Conservation (phyloP, 30 jellyfish, hydroid and myxozoan species). For the Aurelia aurita complex sp. Pacific region DNA sequence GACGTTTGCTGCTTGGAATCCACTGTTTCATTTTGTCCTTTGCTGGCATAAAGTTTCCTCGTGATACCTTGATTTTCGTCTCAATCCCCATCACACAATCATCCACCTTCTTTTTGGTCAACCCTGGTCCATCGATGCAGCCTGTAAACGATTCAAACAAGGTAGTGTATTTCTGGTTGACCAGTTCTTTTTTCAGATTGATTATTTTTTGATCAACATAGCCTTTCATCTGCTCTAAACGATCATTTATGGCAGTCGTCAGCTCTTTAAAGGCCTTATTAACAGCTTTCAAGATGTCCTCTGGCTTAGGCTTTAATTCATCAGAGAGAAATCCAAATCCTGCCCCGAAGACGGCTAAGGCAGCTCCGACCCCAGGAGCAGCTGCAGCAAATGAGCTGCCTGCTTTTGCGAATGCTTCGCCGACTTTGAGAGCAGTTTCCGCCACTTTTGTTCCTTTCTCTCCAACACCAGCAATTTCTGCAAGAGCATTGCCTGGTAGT, state of each 20-base stretch:
- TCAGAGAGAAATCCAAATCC: slow-evolving; percentile 34
- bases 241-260: slow-evolving; percentile 34
- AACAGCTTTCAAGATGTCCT: slow-evolving; percentile 21
- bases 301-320: slow-evolving; percentile 23
- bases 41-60: slow-evolving; percentile 12
- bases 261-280: slow-evolving; percentile 43
- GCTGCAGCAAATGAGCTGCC: background rate
- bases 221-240: slow-evolving; percentile 28
- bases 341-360: slow-evolving; percentile 34
- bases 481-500: background rate
- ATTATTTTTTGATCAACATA: slow-evolving; percentile 23
- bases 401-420: background rate
- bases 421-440: background rate
- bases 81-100: background rate
- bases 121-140: slow-evolving; percentile 8
- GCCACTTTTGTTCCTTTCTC: background rate
- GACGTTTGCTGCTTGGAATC: too few relatives aligned
- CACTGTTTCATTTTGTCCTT: background rate
- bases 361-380: slow-evolving; percentile 29
- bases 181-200: slow-evolving; percentile 3
- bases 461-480: background rate
- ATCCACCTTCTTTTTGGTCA: slow-evolving; percentile 10
- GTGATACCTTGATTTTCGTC: background rate
- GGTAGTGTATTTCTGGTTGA: slow-evolving; percentile 5
- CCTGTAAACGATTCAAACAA: background rate